Percentiles rank a stretch among this genome's conserved stretches.
Evolutionary conservation across 2,888 invertebrate genomes (phyloP).

Genomic region (Luperina testacea): DNA sequence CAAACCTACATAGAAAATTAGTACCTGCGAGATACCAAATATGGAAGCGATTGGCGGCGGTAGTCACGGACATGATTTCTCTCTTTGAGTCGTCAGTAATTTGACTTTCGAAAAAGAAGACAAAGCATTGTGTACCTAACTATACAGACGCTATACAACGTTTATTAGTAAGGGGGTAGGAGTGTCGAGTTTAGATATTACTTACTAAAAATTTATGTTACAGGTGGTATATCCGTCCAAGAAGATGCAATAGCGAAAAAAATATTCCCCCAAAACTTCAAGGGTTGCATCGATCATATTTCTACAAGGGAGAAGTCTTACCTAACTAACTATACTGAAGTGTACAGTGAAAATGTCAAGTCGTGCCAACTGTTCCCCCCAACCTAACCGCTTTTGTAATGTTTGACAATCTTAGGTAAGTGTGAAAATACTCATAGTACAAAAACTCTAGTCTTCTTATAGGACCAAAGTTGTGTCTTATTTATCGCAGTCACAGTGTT

Average conservation of each 20-base stretch:
- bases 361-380: constrained; percentile 86
- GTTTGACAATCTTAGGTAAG: constrained; percentile 45
- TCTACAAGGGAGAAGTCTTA: constrained; percentile 80
- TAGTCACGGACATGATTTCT: no score
- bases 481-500: constrained; percentile 38
- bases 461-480: constrained; percentile 69
- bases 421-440: constrained; percentile 79
- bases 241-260: constrained; percentile 83
- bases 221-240: constrained; percentile 90
- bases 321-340: constrained; percentile 79
- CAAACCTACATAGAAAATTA: no score
- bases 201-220: constrained; percentile 3
- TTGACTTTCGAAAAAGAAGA: no score
- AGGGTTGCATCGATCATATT: constrained; percentile 91
- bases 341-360: constrained; percentile 86
- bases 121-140: no score
- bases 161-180: no score
- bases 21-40: no score
- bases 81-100: no score
- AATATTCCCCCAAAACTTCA: constrained; percentile 89
- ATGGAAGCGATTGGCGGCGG: no score
- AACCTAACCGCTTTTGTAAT: constrained; percentile 63
- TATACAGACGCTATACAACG: no score
- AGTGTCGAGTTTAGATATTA: not conserved
- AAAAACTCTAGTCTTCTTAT: constrained; percentile 84